Base-by-base conservation (phyloP, 2,113 vertebrate species). In the Ancistrus triradiatus region DNA sequence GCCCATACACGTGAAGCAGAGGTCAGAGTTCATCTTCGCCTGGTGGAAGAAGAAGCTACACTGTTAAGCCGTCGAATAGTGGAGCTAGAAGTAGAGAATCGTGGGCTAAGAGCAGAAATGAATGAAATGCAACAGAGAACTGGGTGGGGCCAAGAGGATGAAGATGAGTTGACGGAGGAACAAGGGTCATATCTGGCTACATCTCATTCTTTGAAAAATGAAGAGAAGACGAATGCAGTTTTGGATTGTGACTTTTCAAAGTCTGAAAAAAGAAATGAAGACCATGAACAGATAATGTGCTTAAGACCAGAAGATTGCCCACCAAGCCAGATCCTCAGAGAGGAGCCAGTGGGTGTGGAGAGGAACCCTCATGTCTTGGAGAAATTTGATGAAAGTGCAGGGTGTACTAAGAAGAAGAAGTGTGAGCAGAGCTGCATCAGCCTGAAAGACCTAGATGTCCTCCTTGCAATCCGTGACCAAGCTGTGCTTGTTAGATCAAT, bases 11-110 rank as follows among this genome's bases (percentile, higher is more conserved):
- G 93, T 0, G 93, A 96, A 78, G 88, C 93, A 0, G 95, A 97
- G 78, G 79, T 95, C 74, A 98, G 94, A 78, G 89, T 91, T 72
- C 95, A 98, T 47, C 81, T 99, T 68, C 93, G 92, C 76, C 89
- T 99, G 66, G 92, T 99, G 62, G 96, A 99, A 69, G 96, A 99
- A 77, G 96, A 99, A 74, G 95, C 96, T 76, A 97, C 91, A 44
- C 88, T 98, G 72, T 81, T 99, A 59, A 98, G 96, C 80, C 83
- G 95, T 17, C 89, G 94, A 66, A 95, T 96, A 1, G 95, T 98
- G 21, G 95, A 99, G 75, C 86, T 99, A 67, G 96, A 99, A 81
- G 91, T 97, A 80, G 96, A 99, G 70, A 99, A 97, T 81, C 90
- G 95, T 0, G 95, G 95, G 15, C 77, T 99, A 77, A 82, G 91